phyloP scores from a whole-genome alignment of 64 coral and sea anemone species.

The Cladopsammia gracilis region DNA sequence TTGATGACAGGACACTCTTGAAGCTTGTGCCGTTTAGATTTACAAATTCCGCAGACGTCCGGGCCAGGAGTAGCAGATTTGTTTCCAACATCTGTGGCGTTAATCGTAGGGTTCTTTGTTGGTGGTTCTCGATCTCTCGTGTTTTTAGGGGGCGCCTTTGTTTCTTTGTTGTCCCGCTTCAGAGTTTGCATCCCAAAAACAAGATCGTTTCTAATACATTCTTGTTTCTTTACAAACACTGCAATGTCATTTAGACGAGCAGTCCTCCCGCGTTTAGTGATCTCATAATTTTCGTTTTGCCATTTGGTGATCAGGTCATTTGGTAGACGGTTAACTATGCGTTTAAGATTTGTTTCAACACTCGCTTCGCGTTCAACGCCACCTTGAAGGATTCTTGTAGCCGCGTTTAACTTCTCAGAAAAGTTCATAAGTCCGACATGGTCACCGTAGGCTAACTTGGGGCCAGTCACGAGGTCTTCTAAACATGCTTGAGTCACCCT shows the following conservation, averaged over 20 bases:
- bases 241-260: too few relatives aligned
- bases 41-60: conserved; percentile 52
- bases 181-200: not conserved
- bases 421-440: not conserved
- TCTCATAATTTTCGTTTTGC: conserved; percentile 69
- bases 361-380: not conserved
- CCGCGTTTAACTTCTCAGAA: not conserved
- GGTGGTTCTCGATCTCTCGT: too few relatives aligned
- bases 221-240: too few relatives aligned
- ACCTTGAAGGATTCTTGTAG: too few relatives aligned
- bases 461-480: conserved; percentile 18
- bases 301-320: conserved; percentile 55
- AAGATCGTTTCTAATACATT: too few relatives aligned
- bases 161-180: conserved; percentile 49
- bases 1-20: conserved; percentile 68
- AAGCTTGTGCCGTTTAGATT: conserved; percentile 59
- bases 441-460: conserved; percentile 29
- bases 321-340: conserved; percentile 38
- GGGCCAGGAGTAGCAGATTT: not conserved
- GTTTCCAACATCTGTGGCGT: too few relatives aligned
- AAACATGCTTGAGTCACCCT: conserved; percentile 29
- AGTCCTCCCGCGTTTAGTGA: conserved; percentile 17
- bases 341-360: conserved; percentile 37
- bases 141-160: not conserved
- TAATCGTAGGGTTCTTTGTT: conserved; percentile 13